Conservation (phyloP, 2,888 invertebrate species). For the Yponomeuta evonymella region DNA sequence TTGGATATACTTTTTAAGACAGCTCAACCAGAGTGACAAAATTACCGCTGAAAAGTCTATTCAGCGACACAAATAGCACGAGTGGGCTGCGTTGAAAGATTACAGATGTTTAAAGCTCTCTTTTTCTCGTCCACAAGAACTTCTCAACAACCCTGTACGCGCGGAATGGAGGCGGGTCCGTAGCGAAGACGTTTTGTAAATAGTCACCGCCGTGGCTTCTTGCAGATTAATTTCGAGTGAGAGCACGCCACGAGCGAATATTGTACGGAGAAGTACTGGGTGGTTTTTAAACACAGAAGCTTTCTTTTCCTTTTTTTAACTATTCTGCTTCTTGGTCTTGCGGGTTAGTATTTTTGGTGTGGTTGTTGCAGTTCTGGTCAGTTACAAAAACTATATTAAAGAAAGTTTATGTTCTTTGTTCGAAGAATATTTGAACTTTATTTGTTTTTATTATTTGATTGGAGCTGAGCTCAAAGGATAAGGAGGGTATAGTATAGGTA, state of each 20-base stretch:
- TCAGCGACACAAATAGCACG: too few relatives aligned
- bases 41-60: too few relatives aligned
- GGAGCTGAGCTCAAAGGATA: too few relatives aligned
- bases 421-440: too few relatives aligned
- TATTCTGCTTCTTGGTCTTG: background rate
- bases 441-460: too few relatives aligned
- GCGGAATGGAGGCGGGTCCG: conserved; percentile 49
- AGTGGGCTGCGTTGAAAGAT: too few relatives aligned
- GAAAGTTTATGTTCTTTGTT: too few relatives aligned
- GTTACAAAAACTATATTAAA: too few relatives aligned
- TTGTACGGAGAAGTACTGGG: background rate
- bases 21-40: too few relatives aligned
- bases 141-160: conserved; percentile 2
- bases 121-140: background rate
- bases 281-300: background rate
- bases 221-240: conserved; percentile 67
- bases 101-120: background rate
- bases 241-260: conserved; percentile 17
- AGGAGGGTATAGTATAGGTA: too few relatives aligned
- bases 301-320: background rate
- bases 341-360: background rate
- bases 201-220: conserved; percentile 66
- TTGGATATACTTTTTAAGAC: too few relatives aligned
- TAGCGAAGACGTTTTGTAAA: conserved; percentile 56
- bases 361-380: background rate